A percentile compares a stretch with the other conserved stretches of the same genome.
Conservation (phyloP, 2,888 invertebrate genomes). For the Ennomos fuscantarius region DNA sequence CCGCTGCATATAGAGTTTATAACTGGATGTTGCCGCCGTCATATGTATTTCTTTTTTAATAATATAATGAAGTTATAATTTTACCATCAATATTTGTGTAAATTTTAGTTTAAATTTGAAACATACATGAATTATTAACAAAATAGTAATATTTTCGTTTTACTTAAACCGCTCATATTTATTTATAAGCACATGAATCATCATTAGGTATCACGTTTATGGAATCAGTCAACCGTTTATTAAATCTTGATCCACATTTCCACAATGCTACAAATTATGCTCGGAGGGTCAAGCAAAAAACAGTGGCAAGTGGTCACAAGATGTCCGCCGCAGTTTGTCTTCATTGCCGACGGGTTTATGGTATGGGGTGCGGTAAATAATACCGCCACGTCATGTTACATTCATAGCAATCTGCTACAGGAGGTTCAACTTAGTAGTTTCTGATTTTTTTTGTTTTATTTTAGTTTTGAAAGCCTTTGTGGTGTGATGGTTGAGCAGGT, state of each 20-base stretch:
- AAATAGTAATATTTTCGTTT: too few relatives aligned
- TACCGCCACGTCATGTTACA: conserved; percentile 81
- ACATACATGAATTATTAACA: too few relatives aligned
- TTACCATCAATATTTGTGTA: too few relatives aligned
- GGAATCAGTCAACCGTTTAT: conserved; percentile 17
- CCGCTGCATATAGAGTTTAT: too few relatives aligned
- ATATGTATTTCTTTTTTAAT: too few relatives aligned
- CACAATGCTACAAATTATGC: conserved; percentile 45
- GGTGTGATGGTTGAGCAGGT: too few relatives aligned
- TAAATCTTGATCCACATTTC: conserved; percentile 33
- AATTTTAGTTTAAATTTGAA: too few relatives aligned
- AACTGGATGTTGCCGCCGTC: too few relatives aligned
- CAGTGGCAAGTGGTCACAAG: conserved; percentile 53
- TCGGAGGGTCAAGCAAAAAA: conserved; percentile 77
- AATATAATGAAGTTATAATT: too few relatives aligned
- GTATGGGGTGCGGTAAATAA: conserved; percentile 68
- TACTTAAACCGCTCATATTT: too few relatives aligned
- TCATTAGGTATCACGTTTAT: background rate
- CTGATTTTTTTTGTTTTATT: background rate
- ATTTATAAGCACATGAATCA: too few relatives aligned
- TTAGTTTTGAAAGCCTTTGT: too few relatives aligned
- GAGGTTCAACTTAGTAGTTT: conserved; percentile 11
- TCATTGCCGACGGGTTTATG: conserved; percentile 80
- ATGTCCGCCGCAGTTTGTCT: conserved; percentile 74
- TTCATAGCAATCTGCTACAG: conserved; percentile 62